phyloP scores from a whole-genome alignment of 2,113 vertebrate genomes.

The Malurus alboscapulatus region DNA sequence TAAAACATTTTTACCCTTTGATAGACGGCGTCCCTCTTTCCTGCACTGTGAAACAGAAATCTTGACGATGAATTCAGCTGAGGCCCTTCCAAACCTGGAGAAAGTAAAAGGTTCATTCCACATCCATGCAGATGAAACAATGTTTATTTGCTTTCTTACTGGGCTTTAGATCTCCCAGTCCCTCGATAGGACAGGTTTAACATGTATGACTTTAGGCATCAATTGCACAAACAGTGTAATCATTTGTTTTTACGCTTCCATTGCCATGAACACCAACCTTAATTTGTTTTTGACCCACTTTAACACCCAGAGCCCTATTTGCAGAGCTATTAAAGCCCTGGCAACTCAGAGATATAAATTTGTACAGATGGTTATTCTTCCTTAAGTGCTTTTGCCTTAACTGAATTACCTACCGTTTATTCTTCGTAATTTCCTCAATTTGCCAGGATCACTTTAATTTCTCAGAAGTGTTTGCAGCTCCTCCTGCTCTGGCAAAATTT shows the following conservation, averaged over 20 bases:
- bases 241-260: not conserved
- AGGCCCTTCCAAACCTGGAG: not conserved
- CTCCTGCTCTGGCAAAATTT: not conserved
- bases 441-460: not conserved
- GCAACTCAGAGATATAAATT: not conserved
- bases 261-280: not conserved
- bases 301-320: not conserved
- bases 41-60: accelerated
- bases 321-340: not conserved
- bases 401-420: not conserved
- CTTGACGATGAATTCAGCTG: not conserved
- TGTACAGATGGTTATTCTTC: not conserved
- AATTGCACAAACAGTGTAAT: not conserved
- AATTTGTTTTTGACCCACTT: not conserved
- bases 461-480: not conserved
- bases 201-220: not conserved
- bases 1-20: not conserved
- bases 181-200: not conserved
- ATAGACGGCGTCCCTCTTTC: not conserved
- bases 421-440: not conserved
- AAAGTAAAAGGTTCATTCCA: not conserved
- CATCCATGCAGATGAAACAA: not conserved
- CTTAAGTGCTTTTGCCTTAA: not conserved
- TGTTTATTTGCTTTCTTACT: not conserved
- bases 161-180: not conserved